Evolutionary conservation across 2,797 vertebrate species (phyloP), one percentile per base, ranked within the genome.

Genomic region (Staurois parvus): DNA sequence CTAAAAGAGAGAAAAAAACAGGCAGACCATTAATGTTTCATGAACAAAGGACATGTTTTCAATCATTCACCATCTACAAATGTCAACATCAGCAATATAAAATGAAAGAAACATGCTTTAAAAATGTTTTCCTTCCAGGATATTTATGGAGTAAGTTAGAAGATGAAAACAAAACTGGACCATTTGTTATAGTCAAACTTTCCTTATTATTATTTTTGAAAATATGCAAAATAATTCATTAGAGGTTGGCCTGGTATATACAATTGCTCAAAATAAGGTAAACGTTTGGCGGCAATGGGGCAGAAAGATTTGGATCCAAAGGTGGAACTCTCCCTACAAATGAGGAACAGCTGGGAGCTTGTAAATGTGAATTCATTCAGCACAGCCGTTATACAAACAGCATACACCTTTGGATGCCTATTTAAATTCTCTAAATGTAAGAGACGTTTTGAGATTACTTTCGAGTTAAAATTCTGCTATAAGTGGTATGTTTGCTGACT

Each of bases 401-500:
- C 32, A 34, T 70, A 29, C 32, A 73, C 69, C 32, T 81, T 81
- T 42, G 42, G 52, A 64, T 21, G 15, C 48, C 29, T 56, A 28
- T 62, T 81, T 37, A 62, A 81, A 81, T 81, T 81, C 24, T 28
- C 45, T 10, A 37, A 70, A 56, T 5, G 67, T 59, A 59, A n/a
- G 34, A 72, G 24, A 26, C n/a, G n/a, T n/a, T 72, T 81, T 40
- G n/a, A 26, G 48, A 81, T 56, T 70, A 70, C 66, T 70, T 29
- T 70, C 24, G 29, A 34, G 40, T 72, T 81, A 72, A 72, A 69
- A 72, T 81, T 56, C 69, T 62, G 32, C 72, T 56, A 62, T 42
- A 72, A 81, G 67, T 81, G 45, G 56, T 72, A 81, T 81, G 79
- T 81, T 81, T 81, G 79, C 79, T 81, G 79, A 81, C 79, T 72